Evolutionary conservation across 2,888 invertebrate species (phyloP).

Genomic region (Rotaria magnacalcarata): DNA sequence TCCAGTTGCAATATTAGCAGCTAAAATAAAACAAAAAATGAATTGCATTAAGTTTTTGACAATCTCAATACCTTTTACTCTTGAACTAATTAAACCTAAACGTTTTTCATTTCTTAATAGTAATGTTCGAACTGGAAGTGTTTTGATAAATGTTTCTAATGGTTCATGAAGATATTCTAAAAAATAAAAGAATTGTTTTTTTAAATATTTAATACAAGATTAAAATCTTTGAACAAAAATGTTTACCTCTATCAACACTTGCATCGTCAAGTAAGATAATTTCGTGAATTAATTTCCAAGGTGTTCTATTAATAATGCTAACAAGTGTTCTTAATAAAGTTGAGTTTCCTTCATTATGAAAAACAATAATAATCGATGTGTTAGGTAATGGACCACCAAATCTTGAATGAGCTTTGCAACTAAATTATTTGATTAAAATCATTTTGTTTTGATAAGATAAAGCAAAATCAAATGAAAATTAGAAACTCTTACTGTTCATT

Average conservation of each 20-base stretch:
- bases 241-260: conserved; percentile 48
- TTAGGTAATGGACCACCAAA: conserved; percentile 36
- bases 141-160: conserved; percentile 80
- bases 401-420: conserved; percentile 33
- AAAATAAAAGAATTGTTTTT: not conserved
- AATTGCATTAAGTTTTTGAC: not conserved
- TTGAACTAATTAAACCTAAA: conserved; percentile 88
- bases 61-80: conserved; percentile 68
- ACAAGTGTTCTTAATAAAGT: conserved; percentile 50
- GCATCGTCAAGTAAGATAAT: conserved; percentile 55
- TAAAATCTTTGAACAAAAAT: no score
- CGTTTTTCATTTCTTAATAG: conserved; percentile 83
- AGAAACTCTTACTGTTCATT: conserved; percentile 27
- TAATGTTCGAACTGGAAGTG: conserved; percentile 75
- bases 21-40: not conserved
- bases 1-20: conserved; percentile 63
- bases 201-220: not conserved
- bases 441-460: not conserved
- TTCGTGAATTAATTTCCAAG: conserved; percentile 51
- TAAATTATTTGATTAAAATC: not conserved
- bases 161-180: conserved; percentile 72
- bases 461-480: not conserved
- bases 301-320: conserved; percentile 54
- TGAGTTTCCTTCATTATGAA: conserved; percentile 47
- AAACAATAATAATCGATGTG: conserved; percentile 45